Evolutionary conservation across 64 coral and sea anemone genomes (phyloP).

Genomic region (Dendronephthya gigantea): DNA sequence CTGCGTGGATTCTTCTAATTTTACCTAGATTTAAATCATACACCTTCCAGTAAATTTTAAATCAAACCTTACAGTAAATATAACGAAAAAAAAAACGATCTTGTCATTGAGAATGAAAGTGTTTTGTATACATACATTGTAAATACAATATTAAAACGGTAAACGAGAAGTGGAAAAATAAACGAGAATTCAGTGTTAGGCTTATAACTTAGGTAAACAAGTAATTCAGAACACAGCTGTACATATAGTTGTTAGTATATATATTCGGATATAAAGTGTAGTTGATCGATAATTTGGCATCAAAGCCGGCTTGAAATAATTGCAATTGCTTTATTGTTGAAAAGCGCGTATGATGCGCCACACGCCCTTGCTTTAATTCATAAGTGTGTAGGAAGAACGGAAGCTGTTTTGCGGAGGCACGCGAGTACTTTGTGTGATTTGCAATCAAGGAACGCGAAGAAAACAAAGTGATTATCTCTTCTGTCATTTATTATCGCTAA

Average conservation of each 20-base stretch:
- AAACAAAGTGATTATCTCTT: not conserved
- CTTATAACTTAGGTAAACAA: no score
- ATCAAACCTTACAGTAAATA: no score
- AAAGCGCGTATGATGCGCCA: not conserved
- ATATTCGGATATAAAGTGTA: not conserved
- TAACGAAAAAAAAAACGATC: no score
- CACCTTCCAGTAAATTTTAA: no score
- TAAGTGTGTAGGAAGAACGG: not conserved
- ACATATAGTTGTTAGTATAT: not conserved
- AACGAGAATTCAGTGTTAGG: no score
- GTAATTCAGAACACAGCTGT: no score
- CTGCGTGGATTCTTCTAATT: no score
- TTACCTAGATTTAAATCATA: no score
- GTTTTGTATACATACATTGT: no score
- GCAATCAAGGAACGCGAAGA: not conserved
- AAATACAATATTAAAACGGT: no score
- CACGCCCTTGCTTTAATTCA: not conserved
- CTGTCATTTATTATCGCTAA: not conserved
- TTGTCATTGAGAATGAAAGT: no score
- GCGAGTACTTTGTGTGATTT: not conserved
- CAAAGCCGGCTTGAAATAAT: not conserved
- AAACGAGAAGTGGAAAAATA: no score
- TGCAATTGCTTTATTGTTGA: not conserved
- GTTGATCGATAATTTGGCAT: not conserved
- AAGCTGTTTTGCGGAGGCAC: not conserved